phyloP scores from a whole-genome alignment of 1,140 invertebrate species.

The Tetranychus cinnabarinus region DNA sequence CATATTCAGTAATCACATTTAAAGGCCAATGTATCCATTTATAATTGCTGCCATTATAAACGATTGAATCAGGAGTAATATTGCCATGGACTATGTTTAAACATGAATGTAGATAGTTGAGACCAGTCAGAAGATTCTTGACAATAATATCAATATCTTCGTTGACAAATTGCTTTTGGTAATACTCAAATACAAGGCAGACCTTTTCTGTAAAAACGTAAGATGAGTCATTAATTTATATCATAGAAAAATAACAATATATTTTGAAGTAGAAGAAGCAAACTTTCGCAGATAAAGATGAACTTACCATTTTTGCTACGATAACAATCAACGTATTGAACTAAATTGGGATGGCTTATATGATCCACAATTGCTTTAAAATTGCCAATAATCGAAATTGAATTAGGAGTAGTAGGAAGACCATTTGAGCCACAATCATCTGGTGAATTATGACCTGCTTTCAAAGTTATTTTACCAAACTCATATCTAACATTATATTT shows the following conservation, averaged over 20 bases:
- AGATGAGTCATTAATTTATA: not conserved
- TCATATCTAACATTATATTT: not conserved
- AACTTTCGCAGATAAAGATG: not conserved
- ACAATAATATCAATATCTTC: constrained; percentile 2
- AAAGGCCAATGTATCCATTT: constrained; percentile 10
- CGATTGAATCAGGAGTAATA: constrained; percentile 5
- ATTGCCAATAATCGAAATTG: constrained; percentile 70
- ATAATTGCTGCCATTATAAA: not conserved
- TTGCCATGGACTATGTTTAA: constrained; percentile 6
- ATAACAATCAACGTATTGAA: constrained; percentile 68
- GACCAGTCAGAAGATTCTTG: not conserved
- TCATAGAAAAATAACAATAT: not conserved
- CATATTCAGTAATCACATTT: constrained; percentile 7
- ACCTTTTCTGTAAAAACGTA: constrained; percentile 8
- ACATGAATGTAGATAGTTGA: constrained; percentile 7
- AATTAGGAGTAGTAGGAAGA: constrained; percentile 79
- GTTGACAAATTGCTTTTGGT: not conserved
- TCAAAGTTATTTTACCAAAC: not conserved
- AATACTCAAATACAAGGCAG: constrained; percentile 9
- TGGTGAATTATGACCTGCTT: not conserved
- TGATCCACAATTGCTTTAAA: constrained; percentile 32
- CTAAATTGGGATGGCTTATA: constrained; percentile 53
- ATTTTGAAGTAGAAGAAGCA: not conserved
- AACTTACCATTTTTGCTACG: constrained; percentile 72
- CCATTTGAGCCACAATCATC: constrained; percentile 82